Conservation (phyloP, 2,113 vertebrate species). For the Chloropsis cyanopogon region DNA sequence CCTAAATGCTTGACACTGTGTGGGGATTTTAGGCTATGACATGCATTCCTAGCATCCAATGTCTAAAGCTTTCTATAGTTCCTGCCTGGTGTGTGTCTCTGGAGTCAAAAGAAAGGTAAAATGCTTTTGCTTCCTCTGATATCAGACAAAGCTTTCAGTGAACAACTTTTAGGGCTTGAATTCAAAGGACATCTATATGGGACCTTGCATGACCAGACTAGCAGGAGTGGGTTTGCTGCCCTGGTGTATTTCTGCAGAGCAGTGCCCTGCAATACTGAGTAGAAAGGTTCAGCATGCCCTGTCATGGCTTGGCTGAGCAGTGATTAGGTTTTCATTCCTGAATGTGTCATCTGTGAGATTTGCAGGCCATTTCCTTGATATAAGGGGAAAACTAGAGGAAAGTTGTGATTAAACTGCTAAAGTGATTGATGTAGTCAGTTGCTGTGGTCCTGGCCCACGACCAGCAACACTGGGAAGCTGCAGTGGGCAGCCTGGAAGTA, state of each 20-base stretch:
- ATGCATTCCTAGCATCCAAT: background rate
- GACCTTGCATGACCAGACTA: background rate
- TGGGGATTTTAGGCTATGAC: background rate
- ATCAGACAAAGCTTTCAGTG: background rate
- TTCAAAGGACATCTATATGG: background rate
- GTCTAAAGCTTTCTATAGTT: background rate
- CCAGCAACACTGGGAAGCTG: background rate
- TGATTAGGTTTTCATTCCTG: background rate
- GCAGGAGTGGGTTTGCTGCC: background rate
- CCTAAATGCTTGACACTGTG: background rate
- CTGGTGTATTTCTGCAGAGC: background rate
- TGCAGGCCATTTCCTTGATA: background rate
- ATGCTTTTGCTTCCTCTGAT: background rate
- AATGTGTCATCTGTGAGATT: background rate
- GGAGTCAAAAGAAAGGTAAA: background rate
- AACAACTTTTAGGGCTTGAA: background rate
- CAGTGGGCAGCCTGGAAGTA: background rate
- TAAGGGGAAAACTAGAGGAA: background rate
- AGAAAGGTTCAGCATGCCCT: background rate
- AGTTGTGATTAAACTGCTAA: slow-evolving; percentile 17
- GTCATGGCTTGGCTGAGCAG: accelerated
- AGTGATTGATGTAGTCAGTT: slow-evolving; percentile 14
- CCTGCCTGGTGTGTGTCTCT: background rate
- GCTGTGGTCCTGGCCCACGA: background rate
- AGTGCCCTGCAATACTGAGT: background rate